A percentile compares a stretch with the other conserved stretches of the same genome.
phyloP scores from a whole-genome alignment of 2,113 vertebrate genomes.

The Numenius arquata region DNA sequence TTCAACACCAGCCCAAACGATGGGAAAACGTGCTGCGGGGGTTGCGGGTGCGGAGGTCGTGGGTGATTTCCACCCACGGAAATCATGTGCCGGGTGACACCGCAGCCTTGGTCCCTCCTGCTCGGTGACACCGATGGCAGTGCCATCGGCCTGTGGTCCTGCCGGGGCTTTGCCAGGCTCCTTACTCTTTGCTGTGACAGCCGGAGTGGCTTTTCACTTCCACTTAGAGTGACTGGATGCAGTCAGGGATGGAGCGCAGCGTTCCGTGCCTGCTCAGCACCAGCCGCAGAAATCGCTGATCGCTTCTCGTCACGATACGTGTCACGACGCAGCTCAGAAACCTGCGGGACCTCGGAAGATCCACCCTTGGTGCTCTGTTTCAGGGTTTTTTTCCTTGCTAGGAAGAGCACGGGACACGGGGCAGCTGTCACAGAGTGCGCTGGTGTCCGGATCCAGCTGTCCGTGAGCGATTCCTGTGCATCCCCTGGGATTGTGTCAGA shows the following conservation, averaged over 20 bases:
- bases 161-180: not conserved
- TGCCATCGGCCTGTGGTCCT: not conserved
- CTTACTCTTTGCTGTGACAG: not conserved
- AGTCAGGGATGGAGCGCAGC: fast-evolving
- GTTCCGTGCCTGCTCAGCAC: not conserved
- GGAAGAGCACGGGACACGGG: fast-evolving
- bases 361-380: fast-evolving
- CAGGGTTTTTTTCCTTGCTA: not conserved
- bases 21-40: not conserved
- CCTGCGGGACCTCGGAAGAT: fast-evolving
- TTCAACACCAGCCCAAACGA: fast-evolving
- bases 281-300: fast-evolving
- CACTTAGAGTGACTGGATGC: fast-evolving
- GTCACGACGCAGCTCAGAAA: not conserved
- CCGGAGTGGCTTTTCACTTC: not conserved
- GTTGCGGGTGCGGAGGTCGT: not conserved
- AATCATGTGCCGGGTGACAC: not conserved
- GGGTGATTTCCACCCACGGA: fast-evolving
- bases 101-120: not conserved
- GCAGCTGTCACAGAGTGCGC: not conserved
- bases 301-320: fast-evolving
- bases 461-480: fast-evolving
- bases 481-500: not conserved
- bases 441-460: fast-evolving
- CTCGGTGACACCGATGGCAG: fast-evolving